Evolutionary conservation across 2,113 vertebrate genomes (phyloP).

Genomic region (Urocitellus parryii): DNA sequence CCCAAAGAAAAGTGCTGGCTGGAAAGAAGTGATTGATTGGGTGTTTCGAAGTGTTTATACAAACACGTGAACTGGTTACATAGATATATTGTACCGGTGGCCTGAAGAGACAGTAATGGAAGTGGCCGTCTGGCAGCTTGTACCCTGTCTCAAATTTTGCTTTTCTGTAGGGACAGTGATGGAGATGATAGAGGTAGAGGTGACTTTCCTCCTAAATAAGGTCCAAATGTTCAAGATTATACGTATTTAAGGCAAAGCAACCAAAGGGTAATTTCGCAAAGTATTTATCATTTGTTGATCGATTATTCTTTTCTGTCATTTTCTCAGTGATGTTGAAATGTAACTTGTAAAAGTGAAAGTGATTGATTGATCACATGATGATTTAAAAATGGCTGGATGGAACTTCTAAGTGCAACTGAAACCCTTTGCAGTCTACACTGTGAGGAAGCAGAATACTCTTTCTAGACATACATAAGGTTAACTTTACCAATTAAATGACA

Average conservation of each 20-base stretch:
- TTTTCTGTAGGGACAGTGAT: neutral
- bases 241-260: slow-evolving; percentile 37
- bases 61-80: slow-evolving; percentile 65
- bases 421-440: neutral
- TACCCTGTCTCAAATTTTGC: slow-evolving; percentile 2
- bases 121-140: neutral
- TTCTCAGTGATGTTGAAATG: slow-evolving; percentile 7
- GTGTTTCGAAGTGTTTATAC: slow-evolving; percentile 74
- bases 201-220: slow-evolving; percentile 47
- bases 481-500: neutral
- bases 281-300: neutral
- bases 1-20: slow-evolving; percentile 63
- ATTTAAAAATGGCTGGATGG: neutral
- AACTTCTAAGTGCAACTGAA: neutral
- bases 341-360: neutral
- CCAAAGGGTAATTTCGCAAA: slow-evolving; percentile 23
- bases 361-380: neutral
- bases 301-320: neutral
- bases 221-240: neutral
- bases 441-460: neutral
- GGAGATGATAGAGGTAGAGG: slow-evolving; percentile 30
- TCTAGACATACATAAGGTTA: neutral
- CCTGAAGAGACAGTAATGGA: slow-evolving; percentile 61
- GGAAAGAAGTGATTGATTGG: slow-evolving; percentile 76
- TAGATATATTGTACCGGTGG: slow-evolving; percentile 50